Evolutionary conservation across 2,113 vertebrate genomes (phyloP).

Genomic region (Malurus cyaneus): DNA sequence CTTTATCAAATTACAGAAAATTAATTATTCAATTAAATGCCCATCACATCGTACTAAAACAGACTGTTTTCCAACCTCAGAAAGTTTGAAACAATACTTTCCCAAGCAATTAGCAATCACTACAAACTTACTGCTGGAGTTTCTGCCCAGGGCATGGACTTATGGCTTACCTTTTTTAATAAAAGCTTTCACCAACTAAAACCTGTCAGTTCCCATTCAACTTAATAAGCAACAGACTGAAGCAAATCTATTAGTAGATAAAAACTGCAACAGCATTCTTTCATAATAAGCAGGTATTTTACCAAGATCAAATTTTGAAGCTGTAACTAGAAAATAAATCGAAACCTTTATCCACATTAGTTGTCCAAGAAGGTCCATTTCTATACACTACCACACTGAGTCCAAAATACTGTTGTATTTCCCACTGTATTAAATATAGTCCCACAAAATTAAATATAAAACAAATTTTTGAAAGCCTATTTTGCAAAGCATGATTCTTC

Average conservation of each 20-base stretch:
- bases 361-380: not conserved
- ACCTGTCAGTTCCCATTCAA: not conserved
- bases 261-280: not conserved
- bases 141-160: not conserved
- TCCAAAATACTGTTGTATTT: not conserved
- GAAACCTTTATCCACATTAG: not conserved
- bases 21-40: conserved; percentile 10
- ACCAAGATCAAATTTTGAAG: not conserved
- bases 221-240: not conserved
- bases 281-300: not conserved
- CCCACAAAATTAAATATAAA: too few species aligned
- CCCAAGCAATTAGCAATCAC: not conserved
- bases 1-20: conserved; percentile 10
- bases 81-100: not conserved
- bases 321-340: not conserved
- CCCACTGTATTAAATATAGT: not conserved
- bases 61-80: not conserved
- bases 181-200: not conserved
- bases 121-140: not conserved
- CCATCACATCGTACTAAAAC: not conserved
- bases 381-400: not conserved
- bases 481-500: not conserved
- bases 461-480: not conserved
- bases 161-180: not conserved
- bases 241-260: not conserved